Evolutionary conservation across 2,888 invertebrate genomes (phyloP), one percentile per base, ranked within the genome.

Genomic region (Agonopterix arenella): DNA sequence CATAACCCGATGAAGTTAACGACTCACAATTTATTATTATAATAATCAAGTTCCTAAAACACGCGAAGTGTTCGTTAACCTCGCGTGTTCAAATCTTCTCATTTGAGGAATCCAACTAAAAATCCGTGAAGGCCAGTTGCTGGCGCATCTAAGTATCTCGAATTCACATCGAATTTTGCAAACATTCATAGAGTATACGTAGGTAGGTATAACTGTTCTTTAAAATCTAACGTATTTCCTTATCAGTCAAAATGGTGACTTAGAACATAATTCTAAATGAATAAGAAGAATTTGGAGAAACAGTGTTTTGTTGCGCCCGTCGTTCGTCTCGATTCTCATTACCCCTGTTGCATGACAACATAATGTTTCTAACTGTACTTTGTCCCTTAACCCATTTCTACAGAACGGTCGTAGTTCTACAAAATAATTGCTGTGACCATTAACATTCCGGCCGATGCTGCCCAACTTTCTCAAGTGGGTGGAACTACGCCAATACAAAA

Each of bases 371-470:
- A 64, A 71, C 71, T 62, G 51, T 62, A 63, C 61, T 28, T 66
- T 68, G 70, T 71, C 70, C 71, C 64, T 70, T 64, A 61, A 57
- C 68, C 66, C 58, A 67, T 66, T 65, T 70, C 59, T 56, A 66
- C 59, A 62, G 45, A 53, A 51, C 55, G 62, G 68, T 61, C 64
- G 65, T 68, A 64, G 57, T 61, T 65, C 62, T 69, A 68, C 62
- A 59, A 66, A 73, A 76, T 77, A 78, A 80, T 81, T 79, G 72
- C 72, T 76, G 44, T 44, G 62, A 60, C 72, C 73, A 80, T 83
- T 81, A 81, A 80, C 73, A 82, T 82, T 80, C 80, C 74, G 54
- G 57, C 28, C 57, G 59, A 59, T 67, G 70, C 68, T 63, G 56
- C 67, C 72, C 62, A 68, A 73, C 75, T 76, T 78, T 80, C 75